A percentile compares a stretch with the other conserved stretches of the same genome.
phyloP scores from a whole-genome alignment of 1,140 invertebrate genomes.

The Platorchestia sp. region DNA sequence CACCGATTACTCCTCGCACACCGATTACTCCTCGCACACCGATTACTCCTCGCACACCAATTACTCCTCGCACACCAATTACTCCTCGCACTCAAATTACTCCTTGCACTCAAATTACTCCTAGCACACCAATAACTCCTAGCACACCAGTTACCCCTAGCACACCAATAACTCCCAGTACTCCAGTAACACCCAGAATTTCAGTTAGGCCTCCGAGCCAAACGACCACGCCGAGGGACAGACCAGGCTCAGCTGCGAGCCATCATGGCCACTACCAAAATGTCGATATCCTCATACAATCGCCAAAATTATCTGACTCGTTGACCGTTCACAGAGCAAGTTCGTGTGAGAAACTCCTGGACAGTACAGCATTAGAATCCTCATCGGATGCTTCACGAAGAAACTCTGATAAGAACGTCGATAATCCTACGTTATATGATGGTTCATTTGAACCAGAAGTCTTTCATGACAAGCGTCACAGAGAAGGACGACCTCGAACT shows the following conservation, averaged over 20 bases:
- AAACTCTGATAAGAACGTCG: neutral
- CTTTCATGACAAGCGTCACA: neutral
- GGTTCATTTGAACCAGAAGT: neutral
- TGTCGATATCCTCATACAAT: neutral
- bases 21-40: neutral
- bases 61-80: neutral
- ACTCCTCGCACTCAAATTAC: neutral
- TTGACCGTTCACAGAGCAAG: neutral
- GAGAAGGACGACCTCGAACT: neutral
- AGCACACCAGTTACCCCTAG: neutral
- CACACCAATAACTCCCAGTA: neutral
- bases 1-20: neutral
- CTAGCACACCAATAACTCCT: neutral
- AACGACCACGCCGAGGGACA: neutral
- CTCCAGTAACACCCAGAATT: neutral
- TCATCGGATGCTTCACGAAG: neutral
- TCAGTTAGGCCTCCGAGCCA: neutral
- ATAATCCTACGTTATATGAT: neutral
- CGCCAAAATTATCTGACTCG: neutral
- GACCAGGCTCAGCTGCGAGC: neutral
- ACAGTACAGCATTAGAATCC: neutral
- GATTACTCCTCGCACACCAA: neutral
- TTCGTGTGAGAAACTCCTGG: neutral
- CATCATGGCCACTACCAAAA: neutral
- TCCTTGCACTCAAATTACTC: neutral